Evolutionary conservation across 1,140 invertebrate genomes (phyloP), one percentile per base, ranked within the genome.

Genomic region (Zeugodacus cucurbitae): DNA sequence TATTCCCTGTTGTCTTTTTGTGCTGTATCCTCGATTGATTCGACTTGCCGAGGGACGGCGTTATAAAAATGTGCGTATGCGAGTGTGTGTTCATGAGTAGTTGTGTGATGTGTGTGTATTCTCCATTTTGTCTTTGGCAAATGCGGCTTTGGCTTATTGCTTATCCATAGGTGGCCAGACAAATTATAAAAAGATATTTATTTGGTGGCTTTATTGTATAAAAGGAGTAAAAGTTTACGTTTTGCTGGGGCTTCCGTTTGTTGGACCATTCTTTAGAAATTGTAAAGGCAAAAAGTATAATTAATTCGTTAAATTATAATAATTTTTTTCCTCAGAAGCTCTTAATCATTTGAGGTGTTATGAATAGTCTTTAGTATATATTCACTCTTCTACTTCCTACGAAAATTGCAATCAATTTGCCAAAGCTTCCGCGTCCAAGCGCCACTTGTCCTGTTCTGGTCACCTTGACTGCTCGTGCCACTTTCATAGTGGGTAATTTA

Each of bases 401-500:
- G 14, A 32, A 3, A 70, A 29, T 70, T 7, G 14, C 14, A 34
- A 70, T 70, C 64, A 70, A 70, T 3, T 10, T 26, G n/a, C 7
- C 34, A 22, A 22, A 41, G 17, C 67, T 20, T 48, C 11, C n/a
- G 37, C 41, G 26, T 44, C 3, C 74, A 82, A 48, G 44, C 41
- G 44, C 11, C 22, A n/a, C 41, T 82, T 44, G 74, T 8, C 58
- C 2, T 1, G 4, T 22, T 26, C 74, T 82, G 74, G 74, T 29
- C 41, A 82, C 74, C 74, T 82, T 82, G 74, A 20, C 41, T 48
- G 74, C 37, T 3, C n/a, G 74, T 22, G 41, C 26, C 74, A 48
- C 37, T 82, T 82, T 82, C n/a, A 82, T 82, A 82, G 41, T 14
- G 17, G 41, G n/a, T 82, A 82, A 54, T 82, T 82, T 82, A 82